These are phyloP conservation scores for Struthio camelus DNA, from an alignment of 2,113 vertebrate genomes.

Conservation along the genomic window DNA sequence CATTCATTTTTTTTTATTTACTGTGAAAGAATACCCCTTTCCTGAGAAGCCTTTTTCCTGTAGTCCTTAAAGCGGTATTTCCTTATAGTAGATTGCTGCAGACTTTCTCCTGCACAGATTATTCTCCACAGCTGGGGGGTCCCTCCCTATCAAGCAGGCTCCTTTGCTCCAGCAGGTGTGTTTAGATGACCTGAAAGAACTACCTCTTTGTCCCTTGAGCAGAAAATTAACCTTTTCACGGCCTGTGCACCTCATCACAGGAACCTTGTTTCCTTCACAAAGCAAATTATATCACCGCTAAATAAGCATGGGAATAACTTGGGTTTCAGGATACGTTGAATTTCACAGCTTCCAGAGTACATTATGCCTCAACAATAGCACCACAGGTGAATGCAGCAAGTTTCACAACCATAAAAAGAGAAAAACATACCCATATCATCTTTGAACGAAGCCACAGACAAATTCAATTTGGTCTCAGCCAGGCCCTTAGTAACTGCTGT, in stretches of 20 bases:
- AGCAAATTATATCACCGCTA: not conserved
- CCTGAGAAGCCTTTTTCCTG: too few species aligned
- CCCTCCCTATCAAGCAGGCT: not conserved
- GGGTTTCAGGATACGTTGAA: rapidly evolving
- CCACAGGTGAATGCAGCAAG: not conserved
- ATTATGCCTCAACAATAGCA: not conserved
- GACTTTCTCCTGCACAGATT: not conserved
- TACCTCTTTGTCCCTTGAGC: not conserved
- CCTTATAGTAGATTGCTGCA: too few species aligned
- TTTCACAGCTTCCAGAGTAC: not conserved
- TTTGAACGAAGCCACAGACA: not conserved
- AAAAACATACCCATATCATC: not conserved
- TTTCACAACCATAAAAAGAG: not conserved
- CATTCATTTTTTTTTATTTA: not conserved
- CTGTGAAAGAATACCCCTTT: not conserved
- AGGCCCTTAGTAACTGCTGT: not conserved
- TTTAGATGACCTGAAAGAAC: not conserved
- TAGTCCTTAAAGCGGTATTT: not conserved
- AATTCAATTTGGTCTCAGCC: not conserved
- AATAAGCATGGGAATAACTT: not conserved
- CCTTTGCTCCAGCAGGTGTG: not conserved
- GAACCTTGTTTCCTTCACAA: not conserved
- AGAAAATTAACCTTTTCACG: not conserved
- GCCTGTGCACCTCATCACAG: not conserved
- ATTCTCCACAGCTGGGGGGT: not conserved